A percentile compares a stretch with the other conserved stretches of the same genome.
These are phyloP conservation scores for Dinoponera quadriceps DNA, from an alignment of 1,140 invertebrate species.

Conservation along the genomic window DNA sequence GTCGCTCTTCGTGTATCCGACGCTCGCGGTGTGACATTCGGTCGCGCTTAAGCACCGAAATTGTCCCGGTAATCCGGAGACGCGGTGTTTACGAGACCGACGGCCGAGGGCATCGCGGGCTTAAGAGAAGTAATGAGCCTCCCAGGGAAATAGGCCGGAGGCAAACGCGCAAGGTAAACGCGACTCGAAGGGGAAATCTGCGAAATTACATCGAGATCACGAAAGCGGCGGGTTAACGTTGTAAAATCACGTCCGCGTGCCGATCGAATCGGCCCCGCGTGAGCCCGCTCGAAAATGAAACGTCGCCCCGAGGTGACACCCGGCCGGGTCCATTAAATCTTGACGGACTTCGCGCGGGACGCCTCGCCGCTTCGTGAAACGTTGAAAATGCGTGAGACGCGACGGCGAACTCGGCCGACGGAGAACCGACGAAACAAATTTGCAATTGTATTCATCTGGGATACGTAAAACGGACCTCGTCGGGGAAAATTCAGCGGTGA, in stretches of 20 bases:
- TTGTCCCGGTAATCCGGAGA: conserved; percentile 31
- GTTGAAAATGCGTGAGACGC: too few species aligned
- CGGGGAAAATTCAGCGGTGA: too few species aligned
- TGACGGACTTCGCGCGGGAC: not conserved
- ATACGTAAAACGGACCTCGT: too few species aligned
- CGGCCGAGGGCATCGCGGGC: conserved; percentile 20
- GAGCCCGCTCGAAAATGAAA: conserved; percentile 33
- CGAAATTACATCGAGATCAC: conserved; percentile 46
- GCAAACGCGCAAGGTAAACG: conserved; percentile 48
- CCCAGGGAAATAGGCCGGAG: conserved; percentile 45
- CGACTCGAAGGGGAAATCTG: conserved; percentile 42
- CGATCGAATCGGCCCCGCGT: conserved; percentile 6
- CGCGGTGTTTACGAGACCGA: conserved; percentile 40
- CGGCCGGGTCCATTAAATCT: conserved; percentile 33
- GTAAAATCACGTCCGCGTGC: conserved; percentile 24
- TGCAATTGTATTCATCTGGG: too few species aligned
- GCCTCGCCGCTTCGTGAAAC: not conserved
- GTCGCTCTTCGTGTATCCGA: not conserved
- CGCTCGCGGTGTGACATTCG: not conserved
- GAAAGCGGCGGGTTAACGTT: conserved; percentile 13
- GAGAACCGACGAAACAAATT: too few species aligned
- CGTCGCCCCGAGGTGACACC: not conserved
- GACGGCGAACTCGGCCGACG: too few species aligned
- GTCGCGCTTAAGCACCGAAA: conserved; percentile 29
- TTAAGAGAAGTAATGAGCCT: conserved; percentile 51